Evolutionary conservation across 2,888 invertebrate genomes (phyloP).

Genomic region (Dynastes grantii): DNA sequence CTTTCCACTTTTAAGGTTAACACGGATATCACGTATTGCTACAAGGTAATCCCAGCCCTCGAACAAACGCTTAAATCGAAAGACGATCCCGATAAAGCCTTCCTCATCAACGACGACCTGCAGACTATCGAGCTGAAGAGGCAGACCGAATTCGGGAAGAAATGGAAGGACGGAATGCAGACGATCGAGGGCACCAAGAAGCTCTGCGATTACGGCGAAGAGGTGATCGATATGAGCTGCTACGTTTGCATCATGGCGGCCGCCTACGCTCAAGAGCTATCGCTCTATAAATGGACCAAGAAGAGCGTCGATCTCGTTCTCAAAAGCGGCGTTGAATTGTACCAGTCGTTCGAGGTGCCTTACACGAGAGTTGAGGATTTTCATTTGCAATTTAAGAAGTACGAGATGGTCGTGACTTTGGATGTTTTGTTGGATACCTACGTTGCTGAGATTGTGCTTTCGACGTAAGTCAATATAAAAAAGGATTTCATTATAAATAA

Average conservation of each 20-base stretch:
- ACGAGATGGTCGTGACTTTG: conserved; percentile 52
- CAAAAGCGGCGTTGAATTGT: conserved; percentile 71
- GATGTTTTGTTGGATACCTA: conserved; percentile 56
- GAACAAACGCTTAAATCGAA: conserved; percentile 55
- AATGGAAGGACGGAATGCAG: conserved; percentile 75
- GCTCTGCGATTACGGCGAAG: conserved; percentile 63
- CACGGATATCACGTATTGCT: conserved; percentile 60
- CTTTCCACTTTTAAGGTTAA: conserved; percentile 63
- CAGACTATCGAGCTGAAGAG: conserved; percentile 72
- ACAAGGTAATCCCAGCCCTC: conserved; percentile 57
- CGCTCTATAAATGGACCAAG: conserved; percentile 74
- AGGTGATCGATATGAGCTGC: conserved; percentile 67
- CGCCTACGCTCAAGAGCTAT: conserved; percentile 75
- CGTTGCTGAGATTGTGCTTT: conserved; percentile 45
- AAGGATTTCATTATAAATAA: no score
- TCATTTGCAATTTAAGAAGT: conserved; percentile 53
- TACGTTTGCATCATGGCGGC: conserved; percentile 76
- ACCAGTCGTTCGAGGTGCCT: conserved; percentile 66
- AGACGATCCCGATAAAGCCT: conserved; percentile 47
- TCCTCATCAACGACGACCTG: conserved; percentile 52
- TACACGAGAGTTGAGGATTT: conserved; percentile 57
- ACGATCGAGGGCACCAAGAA: conserved; percentile 73
- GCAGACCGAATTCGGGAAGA: conserved; percentile 73
- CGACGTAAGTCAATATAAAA: not conserved
- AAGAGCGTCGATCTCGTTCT: conserved; percentile 76